Evolutionary conservation across 1,140 invertebrate genomes (phyloP), one percentile per base, ranked within the genome.

Genomic region (Wasmannia auropunctata): DNA sequence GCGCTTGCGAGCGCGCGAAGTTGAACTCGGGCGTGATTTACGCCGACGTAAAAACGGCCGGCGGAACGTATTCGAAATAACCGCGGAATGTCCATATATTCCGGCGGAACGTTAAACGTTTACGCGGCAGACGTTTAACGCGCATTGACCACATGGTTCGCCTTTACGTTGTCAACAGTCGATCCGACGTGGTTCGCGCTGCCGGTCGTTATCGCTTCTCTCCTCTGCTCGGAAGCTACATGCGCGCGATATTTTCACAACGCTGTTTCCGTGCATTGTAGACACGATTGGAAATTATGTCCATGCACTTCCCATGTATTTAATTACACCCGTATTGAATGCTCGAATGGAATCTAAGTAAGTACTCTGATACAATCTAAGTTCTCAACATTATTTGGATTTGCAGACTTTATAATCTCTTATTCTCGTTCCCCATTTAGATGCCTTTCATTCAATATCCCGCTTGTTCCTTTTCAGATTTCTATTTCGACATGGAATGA

Each of bases 121-220:
- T 76, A 28, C 56, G n/a, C 67, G 7, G 31, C 54, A 79, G 34
- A 56, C 86, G 63, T 70, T 86, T 90, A 90, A 86, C 86, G 77
- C 77, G 51, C 84, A 77, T 91, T 88, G 89, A 88, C 89, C 90
- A 88, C 89, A 91, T 88, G 87, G 81, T 87, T 84, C 65, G 65
- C 49, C 58, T 85, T 90, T 65, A 60, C 86, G 88, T 88, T 90
- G 75, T 87, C 88, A 90, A 74, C 86, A 83, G 37, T 16, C 74
- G 22, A 49, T 22, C n/a, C 69, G 40, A n/a, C 70, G 65, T 76
- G 67, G 43, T 88, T 89, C 85, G 31, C 34, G 54, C 77, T 49
- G 43, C 74, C 51, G 58, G 62, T 90, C 76, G 86, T 90, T 80
- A 86, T 86, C 60, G 54, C 74, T 74, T n/a, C 19, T 74, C 34